Evolutionary conservation across 2,113 vertebrate genomes (phyloP), one percentile per base, ranked within the genome.

Genomic region (Lamprologus callipterus): DNA sequence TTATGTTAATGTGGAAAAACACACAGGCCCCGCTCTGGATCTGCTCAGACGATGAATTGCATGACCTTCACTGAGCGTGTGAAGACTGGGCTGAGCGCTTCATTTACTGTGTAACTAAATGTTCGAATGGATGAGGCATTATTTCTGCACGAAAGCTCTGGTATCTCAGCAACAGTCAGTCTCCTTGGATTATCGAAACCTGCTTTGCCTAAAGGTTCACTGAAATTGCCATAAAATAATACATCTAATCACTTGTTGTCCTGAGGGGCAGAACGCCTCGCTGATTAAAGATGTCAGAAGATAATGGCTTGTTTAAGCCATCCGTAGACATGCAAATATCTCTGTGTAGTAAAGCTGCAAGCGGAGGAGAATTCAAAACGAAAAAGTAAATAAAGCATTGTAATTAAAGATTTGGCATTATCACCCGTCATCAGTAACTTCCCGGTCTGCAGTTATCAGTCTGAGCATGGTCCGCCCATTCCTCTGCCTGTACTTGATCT

Each of bases 371-470:
- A 78, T 51, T n/a, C 73, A 51, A 31, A 78, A 33, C 26, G 31
- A 31, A 7, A 31, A 49, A 4, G 45, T 51, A 51, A 78, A 49
- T 33, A 21, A 82, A 78, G 4, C 6, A 49, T 13, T 16, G 45
- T 54, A 19, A 86, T 84, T 70, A 58, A 73, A 37, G 10, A 80
- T 58, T 37, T 40, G 42, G 37, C 35, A 13, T 35, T 23, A 53
- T 88, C 78, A 97, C 96, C 95, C 95, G 88, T 96, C 93, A 45
- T 90, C 45, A 3, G 95, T 96, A 51, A 96, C 93, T 1, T 91
- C 89, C 83, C 85, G 87, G 11, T 91, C 54, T 5, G 84, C 5
- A 9, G 94, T 95, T 45, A 96, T 84, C 9, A 97, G 94, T 85
- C 95, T 88, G 79, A 97, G 94, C 90, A 92, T 88, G 35, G 2